Base-by-base conservation (phyloP, 1,140 invertebrate species). In the Drosophila eugracilis region DNA sequence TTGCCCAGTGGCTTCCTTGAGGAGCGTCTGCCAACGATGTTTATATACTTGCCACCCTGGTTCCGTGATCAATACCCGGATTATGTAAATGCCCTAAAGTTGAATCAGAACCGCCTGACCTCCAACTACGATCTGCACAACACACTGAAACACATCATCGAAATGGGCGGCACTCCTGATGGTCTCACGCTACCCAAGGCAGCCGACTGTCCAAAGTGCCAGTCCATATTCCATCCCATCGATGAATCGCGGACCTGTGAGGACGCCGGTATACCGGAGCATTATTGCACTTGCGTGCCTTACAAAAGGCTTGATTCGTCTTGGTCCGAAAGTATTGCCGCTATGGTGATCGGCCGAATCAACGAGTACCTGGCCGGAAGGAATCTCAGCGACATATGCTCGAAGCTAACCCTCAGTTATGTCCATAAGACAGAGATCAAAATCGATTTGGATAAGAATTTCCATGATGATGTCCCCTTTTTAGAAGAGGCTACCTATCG, bases 51-150 rank as follows among this genome's bases (percentile, higher is more conserved):
- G n/a, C 97, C 98, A 0, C 91, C 94, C 34, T 95, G 94, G 92
- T 97, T 97, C 80, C 92, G 92, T 10, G 70, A 93, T 5, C 92
- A 94, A 44, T 94, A 96, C 90, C 94, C 94, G 0, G 75, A 93
- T n/a, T 93, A 95, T 1, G 93, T 93, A 17, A 65, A 92, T 15
- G 96, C 96, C 77, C 83, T 99, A 6, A 91, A 92, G 48, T 74
- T 88, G 3, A 99, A 99, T 80, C 93, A 92, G 10, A 93, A 94
- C 66, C 93, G 95, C 19, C 91, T 98, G 14, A 95, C 95, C 0
- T 96, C 96, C 14, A 95, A 96, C 0, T 98, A 94, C 88, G 97
- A 98, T 91, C 88, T 98, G 1, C 94, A 98, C 85, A 94, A 96
- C 54, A 95, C 94, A 0, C 67, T 93, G 28, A 92, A 92, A 52